phyloP scores from a whole-genome alignment of 2,113 vertebrate species.

The Trichechus manatus region DNA sequence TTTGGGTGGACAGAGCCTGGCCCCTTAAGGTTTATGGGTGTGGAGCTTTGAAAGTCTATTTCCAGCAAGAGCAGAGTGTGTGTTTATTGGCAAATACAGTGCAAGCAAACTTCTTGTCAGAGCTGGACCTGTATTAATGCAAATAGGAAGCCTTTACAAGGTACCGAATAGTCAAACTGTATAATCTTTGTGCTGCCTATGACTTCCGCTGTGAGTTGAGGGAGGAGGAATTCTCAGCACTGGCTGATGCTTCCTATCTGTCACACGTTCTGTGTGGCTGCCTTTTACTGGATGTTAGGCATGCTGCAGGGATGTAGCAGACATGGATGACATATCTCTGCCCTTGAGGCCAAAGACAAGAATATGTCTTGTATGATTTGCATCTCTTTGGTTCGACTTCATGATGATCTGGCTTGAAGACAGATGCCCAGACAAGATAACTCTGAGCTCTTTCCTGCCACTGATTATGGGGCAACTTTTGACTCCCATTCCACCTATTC shows the following conservation, averaged over 20 bases:
- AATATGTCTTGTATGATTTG: neutral
- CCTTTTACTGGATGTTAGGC: neutral
- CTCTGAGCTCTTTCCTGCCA: neutral
- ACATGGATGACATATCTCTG: fast-evolving
- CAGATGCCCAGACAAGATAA: neutral
- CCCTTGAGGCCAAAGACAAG: neutral
- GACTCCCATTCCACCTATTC: fast-evolving
- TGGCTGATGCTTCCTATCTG: neutral
- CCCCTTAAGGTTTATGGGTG: neutral
- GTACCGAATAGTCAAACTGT: neutral
- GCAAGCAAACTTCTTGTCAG: neutral
- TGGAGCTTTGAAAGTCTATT: neutral
- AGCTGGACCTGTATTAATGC: neutral
- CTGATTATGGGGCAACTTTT: neutral
- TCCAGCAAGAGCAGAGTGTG: neutral
- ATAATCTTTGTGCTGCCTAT: fast-evolving
- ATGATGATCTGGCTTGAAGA: neutral
- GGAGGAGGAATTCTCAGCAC: neutral
- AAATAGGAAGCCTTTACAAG: neutral
- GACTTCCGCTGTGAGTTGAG: neutral
- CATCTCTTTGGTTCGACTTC: neutral
- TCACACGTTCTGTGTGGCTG: neutral
- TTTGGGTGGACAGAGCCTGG: neutral
- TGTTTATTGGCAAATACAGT: neutral
- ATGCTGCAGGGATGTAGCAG: neutral